Evolutionary conservation across 2,888 invertebrate genomes (phyloP).

Genomic region (Neoascia interrupta): DNA sequence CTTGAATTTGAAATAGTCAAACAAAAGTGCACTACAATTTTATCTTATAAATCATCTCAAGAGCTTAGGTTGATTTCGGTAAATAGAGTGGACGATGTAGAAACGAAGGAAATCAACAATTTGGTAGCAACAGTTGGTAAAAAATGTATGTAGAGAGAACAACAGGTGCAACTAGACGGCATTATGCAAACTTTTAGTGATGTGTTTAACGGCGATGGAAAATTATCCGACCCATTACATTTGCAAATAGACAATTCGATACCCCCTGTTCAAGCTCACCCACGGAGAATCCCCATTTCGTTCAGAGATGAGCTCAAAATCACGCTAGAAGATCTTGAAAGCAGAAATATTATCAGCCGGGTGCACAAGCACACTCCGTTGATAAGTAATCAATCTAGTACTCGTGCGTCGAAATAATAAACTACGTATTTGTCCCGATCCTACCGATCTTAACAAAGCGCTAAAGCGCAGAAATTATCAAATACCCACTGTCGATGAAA

Average conservation of each 20-base stretch:
- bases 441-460: constrained; percentile 25
- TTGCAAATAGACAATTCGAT: constrained; percentile 17
- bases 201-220: constrained; percentile 8
- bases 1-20: constrained; percentile 7
- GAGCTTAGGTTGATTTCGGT: neutral
- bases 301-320: neutral
- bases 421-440: constrained; percentile 28
- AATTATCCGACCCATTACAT: constrained; percentile 9
- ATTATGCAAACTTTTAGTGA: neutral
- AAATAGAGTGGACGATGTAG: neutral
- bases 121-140: neutral
- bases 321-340: constrained; percentile 6
- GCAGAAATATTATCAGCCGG: constrained; percentile 15
- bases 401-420: constrained; percentile 34
- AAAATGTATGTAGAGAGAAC: neutral
- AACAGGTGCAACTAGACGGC: neutral
- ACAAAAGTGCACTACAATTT: constrained; percentile 5
- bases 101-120: neutral
- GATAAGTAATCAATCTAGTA: constrained; percentile 45
- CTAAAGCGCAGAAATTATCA: constrained; percentile 29
- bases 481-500: constrained; percentile 36
- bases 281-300: constrained; percentile 10
- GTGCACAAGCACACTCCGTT: constrained; percentile 29
- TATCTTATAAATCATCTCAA: constrained; percentile 14
- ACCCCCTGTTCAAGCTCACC: constrained; percentile 13